Base-by-base conservation (phyloP, 2,888 invertebrate species). In the Rhagophthalmus giganteus region DNA sequence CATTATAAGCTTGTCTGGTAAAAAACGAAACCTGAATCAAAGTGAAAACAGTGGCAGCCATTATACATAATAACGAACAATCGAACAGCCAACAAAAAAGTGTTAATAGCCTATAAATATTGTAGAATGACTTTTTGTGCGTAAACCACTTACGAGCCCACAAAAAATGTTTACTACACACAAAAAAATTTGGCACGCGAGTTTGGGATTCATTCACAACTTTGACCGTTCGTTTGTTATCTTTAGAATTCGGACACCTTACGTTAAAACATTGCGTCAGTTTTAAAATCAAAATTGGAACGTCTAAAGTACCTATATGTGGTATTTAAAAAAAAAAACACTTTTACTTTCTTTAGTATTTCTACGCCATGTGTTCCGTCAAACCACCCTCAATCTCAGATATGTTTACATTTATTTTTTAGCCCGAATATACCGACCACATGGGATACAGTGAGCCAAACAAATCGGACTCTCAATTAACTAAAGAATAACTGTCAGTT, bases 361-460 rank as follows among this genome's bases (percentile, higher is more conserved):
- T 50, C 25, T 5, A 15, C 28, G 9, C 42, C 57, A 57, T 47
- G 48, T 57, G 57, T 48, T 52, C 26, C 34, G 10, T 45, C 20
- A 9, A 39, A 24, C 49, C 56, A 54, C 58, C 49, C 58, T 46
- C 58, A 56, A 58, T 56, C 56, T 51, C 54, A 45, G 54, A 54
- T 50, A 50, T 58, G 53, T 58, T 55, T 55, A 58, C 55, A 56
- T 54, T 49, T 53, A 52, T 55, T 53, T 55, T 57, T 51, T 54
- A 54, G 49, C 50, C 46, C 10, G 35, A 39, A 48, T 38, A 41
- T 49, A 57, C 54, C 52, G 45, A 45, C 55, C 55, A 56, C 54
- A 51, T 56, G 53, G 55, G 55, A 50, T 51, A 44, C 55, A 51
- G 37, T 40, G 25, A 44, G 6, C 55, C 55, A 47, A 25, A 26